Evolutionary conservation across 2,797 vertebrate species (phyloP).

Genomic region (Aselliscus stoliczkanus): DNA sequence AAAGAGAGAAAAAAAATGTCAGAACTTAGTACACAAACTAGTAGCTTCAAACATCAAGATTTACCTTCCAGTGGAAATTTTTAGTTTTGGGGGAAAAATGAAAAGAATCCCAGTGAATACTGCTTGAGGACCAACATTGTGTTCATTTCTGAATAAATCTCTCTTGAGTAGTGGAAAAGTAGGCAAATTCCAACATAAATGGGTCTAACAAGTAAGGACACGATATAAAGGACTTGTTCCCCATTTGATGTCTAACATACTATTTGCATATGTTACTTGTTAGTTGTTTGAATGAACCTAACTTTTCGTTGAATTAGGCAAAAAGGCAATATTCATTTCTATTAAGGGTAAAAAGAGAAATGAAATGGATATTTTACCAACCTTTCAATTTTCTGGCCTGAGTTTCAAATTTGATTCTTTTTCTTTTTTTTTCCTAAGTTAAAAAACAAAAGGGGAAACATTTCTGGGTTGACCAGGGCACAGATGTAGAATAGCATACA

Average conservation of each 20-base stretch:
- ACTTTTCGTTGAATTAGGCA: slow-evolving; percentile 1
- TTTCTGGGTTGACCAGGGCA: not conserved
- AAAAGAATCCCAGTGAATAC: not conserved
- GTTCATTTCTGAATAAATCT: not conserved
- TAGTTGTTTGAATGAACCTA: not conserved
- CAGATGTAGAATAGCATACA: not conserved
- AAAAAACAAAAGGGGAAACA: not conserved
- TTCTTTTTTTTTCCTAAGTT: not conserved
- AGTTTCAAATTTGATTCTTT: not conserved
- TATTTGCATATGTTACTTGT: slow-evolving; percentile 24
- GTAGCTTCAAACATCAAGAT: not conserved
- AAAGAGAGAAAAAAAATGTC: not conserved
- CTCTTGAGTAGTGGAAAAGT: not conserved
- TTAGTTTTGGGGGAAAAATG: not conserved
- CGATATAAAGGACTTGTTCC: not conserved
- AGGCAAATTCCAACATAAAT: slow-evolving; percentile 36
- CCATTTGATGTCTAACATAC: not conserved
- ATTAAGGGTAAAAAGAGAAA: slow-evolving; percentile 29
- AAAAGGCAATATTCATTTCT: slow-evolving; percentile 8
- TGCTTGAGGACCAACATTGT: not conserved
- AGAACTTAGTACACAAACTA: not conserved
- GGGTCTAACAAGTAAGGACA: not conserved
- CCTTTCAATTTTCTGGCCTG: not conserved
- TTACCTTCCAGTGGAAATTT: not conserved
- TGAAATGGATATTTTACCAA: not conserved